Conservation (phyloP, 2,797 vertebrate species). For the Hyperoplus immaculatus region DNA sequence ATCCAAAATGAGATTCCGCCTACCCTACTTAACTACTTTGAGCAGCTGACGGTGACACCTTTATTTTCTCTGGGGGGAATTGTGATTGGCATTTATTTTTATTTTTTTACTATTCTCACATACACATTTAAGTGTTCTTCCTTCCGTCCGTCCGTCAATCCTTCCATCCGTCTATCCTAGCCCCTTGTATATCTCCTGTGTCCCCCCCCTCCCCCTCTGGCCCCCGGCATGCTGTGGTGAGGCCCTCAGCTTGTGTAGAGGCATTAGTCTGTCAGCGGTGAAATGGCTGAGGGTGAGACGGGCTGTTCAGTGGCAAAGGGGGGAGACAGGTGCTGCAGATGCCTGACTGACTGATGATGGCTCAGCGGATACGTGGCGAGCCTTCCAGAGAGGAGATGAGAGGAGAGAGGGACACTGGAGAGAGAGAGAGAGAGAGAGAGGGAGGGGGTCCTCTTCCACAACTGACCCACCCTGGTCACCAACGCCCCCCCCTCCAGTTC, state of each 20-base stretch:
- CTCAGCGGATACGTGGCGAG: constrained; percentile 64
- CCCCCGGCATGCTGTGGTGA: constrained; percentile 12
- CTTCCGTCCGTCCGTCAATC: not conserved
- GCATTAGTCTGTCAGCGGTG: constrained; percentile 79
- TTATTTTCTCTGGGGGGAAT: not conserved
- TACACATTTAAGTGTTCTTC: not conserved
- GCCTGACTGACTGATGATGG: constrained; percentile 76
- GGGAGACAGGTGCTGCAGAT: constrained; percentile 76
- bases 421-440: constrained; percentile 8
- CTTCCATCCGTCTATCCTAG: not conserved
- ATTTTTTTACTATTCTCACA: not conserved
- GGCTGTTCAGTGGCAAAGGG: constrained; percentile 70
- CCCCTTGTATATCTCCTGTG: not conserved
- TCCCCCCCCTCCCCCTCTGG: constrained; percentile 13
- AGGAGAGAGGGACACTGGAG: constrained; percentile 16
- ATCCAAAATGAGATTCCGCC: no score
- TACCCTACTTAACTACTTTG: no score
- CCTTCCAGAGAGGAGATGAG: constrained; percentile 46
- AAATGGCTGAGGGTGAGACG: constrained; percentile 65
- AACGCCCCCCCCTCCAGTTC: not conserved
- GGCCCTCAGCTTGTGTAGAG: constrained; percentile 27
- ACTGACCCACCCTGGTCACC: constrained; percentile 43
- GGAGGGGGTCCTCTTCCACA: constrained; percentile 58
- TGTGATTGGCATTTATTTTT: not conserved
- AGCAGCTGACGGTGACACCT: not conserved